Conservation (phyloP, 2,888 invertebrate genomes). For the Himalopsyche kuldschensis region DNA sequence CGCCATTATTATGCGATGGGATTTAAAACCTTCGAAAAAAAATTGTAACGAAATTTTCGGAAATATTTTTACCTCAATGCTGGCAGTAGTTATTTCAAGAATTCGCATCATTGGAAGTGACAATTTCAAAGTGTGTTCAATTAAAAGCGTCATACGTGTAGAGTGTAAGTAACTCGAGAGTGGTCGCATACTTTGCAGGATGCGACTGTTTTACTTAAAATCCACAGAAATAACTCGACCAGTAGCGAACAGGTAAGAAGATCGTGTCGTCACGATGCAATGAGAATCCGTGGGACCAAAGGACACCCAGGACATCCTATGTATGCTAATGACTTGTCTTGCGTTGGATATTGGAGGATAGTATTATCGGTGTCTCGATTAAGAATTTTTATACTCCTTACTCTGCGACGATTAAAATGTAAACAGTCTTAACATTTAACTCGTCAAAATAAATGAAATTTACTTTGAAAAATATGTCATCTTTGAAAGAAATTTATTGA, state of each 20-base stretch:
- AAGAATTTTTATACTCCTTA: background rate
- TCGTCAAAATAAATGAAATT: no score
- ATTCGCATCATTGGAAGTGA: background rate
- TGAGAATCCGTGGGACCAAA: slow-evolving; percentile 22
- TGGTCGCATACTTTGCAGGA: background rate
- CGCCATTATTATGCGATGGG: no score
- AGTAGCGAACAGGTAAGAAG: slow-evolving; percentile 14
- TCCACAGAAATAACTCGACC: slow-evolving; percentile 25
- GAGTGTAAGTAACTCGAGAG: background rate
- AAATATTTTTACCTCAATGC: no score
- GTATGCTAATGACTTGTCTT: slow-evolving; percentile 25
- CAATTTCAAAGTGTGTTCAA: background rate
- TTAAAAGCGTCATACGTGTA: background rate
- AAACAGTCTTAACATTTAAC: no score
- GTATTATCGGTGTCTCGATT: background rate
- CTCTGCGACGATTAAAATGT: no score
- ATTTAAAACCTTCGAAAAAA: no score
- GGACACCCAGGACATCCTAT: slow-evolving; percentile 10
- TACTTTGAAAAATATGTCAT: no score
- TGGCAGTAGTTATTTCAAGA: background rate
- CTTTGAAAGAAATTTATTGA: no score
- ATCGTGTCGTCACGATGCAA: slow-evolving; percentile 33
- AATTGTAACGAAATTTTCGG: no score
- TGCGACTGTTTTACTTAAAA: slow-evolving; percentile 12
- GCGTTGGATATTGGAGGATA: background rate